Conservation (phyloP, 2,888 invertebrate species). For the Uloborus plumipes region DNA sequence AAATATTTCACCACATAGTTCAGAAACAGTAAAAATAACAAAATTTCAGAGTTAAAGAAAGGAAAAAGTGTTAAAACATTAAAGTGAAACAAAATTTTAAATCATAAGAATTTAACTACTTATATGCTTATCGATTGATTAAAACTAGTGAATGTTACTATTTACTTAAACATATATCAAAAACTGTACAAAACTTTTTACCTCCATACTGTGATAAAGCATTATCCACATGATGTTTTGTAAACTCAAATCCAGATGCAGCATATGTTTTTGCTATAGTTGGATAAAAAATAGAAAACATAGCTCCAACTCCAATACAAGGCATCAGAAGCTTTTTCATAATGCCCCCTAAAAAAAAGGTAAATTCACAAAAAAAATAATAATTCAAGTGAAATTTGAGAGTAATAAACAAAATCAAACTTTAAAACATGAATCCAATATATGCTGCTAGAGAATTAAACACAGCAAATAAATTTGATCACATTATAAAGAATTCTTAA, state of each 20-base stretch:
- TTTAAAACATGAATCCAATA: too few relatives aligned
- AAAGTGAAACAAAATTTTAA: too few relatives aligned
- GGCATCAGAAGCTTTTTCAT: conserved; percentile 37
- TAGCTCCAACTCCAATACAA: conserved; percentile 29
- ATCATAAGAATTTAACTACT: background rate
- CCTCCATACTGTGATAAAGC: conserved; percentile 45
- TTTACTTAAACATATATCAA: background rate
- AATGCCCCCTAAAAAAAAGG: conserved; percentile 28
- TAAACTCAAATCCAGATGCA: conserved; percentile 10
- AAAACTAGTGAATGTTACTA: background rate
- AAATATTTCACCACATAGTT: too few relatives aligned
- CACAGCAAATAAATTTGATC: too few relatives aligned
- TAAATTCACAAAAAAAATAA: too few relatives aligned
- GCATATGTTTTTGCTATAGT: conserved; percentile 30
- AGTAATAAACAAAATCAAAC: too few relatives aligned
- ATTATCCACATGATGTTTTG: conserved; percentile 25
- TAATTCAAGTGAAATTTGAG: too few relatives aligned
- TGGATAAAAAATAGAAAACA: conserved; percentile 52
- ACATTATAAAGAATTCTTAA: too few relatives aligned
- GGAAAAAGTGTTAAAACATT: too few relatives aligned
- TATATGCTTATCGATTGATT: background rate
- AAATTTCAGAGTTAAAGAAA: too few relatives aligned
- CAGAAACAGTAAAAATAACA: too few relatives aligned
- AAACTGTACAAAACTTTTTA: background rate
- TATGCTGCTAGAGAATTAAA: too few relatives aligned